Evolutionary conservation across 2,797 vertebrate genomes (phyloP).

Genomic region (Ispidina picta): DNA sequence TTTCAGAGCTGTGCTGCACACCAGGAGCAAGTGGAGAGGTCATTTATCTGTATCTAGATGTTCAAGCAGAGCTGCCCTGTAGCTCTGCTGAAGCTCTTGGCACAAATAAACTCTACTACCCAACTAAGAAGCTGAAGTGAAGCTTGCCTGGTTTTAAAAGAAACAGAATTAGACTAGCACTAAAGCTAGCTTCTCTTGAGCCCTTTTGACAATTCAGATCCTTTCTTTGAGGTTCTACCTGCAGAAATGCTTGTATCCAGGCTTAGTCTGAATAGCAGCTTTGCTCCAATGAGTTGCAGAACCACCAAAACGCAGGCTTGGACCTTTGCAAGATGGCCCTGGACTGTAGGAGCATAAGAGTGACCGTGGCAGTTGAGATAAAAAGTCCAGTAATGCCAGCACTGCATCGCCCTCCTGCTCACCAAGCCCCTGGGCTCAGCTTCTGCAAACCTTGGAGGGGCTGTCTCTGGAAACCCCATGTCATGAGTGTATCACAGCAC

Average conservation of each 20-base stretch:
- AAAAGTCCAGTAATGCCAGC: background rate
- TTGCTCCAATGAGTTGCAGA: background rate
- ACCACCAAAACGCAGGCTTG: background rate
- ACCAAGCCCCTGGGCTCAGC: background rate
- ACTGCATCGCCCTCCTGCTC: background rate
- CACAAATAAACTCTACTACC: background rate
- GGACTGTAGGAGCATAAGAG: background rate
- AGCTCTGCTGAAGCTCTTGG: background rate
- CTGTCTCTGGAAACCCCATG: background rate
- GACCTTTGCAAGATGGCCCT: background rate
- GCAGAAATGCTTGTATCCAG: background rate
- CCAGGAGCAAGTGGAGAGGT: background rate
- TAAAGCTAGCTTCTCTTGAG: background rate
- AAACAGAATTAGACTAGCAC: background rate
- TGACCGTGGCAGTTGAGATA: accelerated
- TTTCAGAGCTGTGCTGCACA: background rate
- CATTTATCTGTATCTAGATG: background rate
- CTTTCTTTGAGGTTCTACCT: background rate
- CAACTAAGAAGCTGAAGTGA: background rate
- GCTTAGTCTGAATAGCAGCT: background rate
- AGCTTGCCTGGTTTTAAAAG: background rate
- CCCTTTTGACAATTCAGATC: background rate
- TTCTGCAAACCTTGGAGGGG: background rate
- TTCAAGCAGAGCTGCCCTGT: background rate
- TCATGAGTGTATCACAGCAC: background rate